Evolutionary conservation across 1,140 invertebrate species (phyloP).

Genomic region (Neotoxoptera formosana): DNA sequence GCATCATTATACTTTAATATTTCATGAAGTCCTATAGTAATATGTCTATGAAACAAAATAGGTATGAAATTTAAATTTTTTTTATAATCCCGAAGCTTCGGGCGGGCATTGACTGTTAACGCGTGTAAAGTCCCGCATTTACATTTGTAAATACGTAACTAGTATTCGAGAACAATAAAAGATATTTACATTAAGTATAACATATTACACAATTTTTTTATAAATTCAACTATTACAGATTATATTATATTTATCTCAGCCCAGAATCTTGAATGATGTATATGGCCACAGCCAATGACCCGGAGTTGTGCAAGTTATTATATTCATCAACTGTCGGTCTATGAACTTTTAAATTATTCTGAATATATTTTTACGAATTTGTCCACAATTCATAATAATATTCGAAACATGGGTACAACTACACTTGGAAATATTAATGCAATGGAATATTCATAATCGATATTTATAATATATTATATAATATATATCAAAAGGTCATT

Average conservation of each 20-base stretch:
- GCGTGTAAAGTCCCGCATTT: background rate
- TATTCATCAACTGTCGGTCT: background rate
- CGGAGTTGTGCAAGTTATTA: background rate
- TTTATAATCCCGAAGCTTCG: background rate
- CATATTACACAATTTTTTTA: conserved; percentile 7
- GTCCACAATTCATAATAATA: background rate
- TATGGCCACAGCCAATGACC: background rate
- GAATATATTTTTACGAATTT: conserved; percentile 16
- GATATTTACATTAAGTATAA: conserved; percentile 29
- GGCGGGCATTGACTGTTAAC: background rate
- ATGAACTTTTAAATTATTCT: conserved; percentile 37
- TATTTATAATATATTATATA: conserved; percentile 37
- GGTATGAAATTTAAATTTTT: background rate
- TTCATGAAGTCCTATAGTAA: background rate
- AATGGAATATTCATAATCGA: conserved; percentile 7
- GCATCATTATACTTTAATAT: background rate
- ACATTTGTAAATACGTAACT: conserved; percentile 29
- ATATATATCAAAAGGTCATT: conserved; percentile 17
- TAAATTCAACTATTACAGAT: background rate
- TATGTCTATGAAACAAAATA: conserved; percentile 11
- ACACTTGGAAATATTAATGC: conserved; percentile 15
- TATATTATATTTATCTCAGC: background rate
- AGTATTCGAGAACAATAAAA: conserved; percentile 31
- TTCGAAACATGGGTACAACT: background rate
- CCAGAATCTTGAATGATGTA: background rate